Evolutionary conservation across 2,797 vertebrate genomes (phyloP).

Genomic region (Orientallactaga sibirica): DNA sequence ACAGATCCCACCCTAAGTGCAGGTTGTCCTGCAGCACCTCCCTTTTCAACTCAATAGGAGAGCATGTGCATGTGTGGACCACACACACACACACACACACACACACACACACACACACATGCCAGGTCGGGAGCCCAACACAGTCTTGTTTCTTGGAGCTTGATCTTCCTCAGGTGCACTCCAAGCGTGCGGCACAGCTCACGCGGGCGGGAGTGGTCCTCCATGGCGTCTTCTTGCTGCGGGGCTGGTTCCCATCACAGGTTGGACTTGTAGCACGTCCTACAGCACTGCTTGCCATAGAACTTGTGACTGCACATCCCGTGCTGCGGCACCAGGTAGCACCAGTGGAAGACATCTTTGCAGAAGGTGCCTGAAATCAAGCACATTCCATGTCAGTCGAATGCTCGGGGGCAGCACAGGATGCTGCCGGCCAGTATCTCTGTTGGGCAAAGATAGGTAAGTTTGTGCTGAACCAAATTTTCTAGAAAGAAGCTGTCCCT

Average conservation of each 20-base stretch:
- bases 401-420: rapidly evolving
- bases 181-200: not conserved
- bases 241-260: constrained; percentile 84
- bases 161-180: not conserved
- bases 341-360: constrained; percentile 93
- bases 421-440: rapidly evolving
- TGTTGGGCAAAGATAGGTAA: rapidly evolving
- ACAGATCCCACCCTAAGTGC: rapidly evolving
- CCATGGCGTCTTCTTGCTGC: constrained; percentile 26
- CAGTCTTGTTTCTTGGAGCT: not conserved
- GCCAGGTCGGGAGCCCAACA: not conserved
- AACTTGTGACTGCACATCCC: constrained; percentile 93
- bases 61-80: too few species aligned
- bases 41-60: not conserved
- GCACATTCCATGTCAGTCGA: rapidly evolving
- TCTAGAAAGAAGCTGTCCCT: too few species aligned
- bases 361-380: constrained; percentile 88
- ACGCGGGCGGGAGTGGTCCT: not conserved
- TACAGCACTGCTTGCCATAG: constrained; percentile 94
- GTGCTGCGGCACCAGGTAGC: constrained; percentile 93
- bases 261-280: constrained; percentile 92
- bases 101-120: not conserved
- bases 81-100: too few species aligned
- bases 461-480: too few species aligned
- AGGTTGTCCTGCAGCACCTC: not conserved